Base-by-base conservation (phyloP, 2,888 invertebrate species). In the Polyommatus iphigenia region DNA sequence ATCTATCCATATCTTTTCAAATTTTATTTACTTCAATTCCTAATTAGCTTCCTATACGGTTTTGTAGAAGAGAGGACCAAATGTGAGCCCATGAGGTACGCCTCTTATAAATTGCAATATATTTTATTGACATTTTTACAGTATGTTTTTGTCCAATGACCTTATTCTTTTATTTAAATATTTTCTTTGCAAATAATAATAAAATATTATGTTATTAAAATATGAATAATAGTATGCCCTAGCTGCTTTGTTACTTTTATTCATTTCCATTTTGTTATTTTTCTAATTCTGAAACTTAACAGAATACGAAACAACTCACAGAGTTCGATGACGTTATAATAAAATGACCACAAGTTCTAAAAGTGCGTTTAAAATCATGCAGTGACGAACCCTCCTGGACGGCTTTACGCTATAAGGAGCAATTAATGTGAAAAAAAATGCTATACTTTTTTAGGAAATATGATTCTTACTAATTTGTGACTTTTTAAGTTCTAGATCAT, bases 311-410 rank as follows among this genome's bases (percentile, higher is more conserved):
- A 46, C 10, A 10, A 1, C 46, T 10, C 13, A 10, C 46, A 13
- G 46, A 46, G 46, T 10, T 46, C 20, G 36, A 24, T 62, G 5
- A 24, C 13, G 24, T 62, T 62, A 15, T 67, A 18, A 59, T 36
- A 77, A n/a, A n/a, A 7, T 15, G 20, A 20, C 54, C 18, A 41
- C 41, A 32, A 57, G 77, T 54, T 71, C 71, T 71, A 46, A 54
- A 73, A 73, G 59, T 62, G 24, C 18, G 24, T 59, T 57, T 72
- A 73, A 24, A 41, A 73, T 67, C 24, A 72, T 57, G 71, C 54
- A 15, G 24, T 57, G 57, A 72, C 59, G 18, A 78, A 78, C 57
- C 72, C 73, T 78, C 46, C 41, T 46, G 77, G 77, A 78, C 18
- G 41, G 77, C 77, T 73, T 78, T 73, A 78, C 73, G 73, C 54